Conservation (phyloP, 1,140 invertebrate species). For the Anadara kagoshimensis region DNA sequence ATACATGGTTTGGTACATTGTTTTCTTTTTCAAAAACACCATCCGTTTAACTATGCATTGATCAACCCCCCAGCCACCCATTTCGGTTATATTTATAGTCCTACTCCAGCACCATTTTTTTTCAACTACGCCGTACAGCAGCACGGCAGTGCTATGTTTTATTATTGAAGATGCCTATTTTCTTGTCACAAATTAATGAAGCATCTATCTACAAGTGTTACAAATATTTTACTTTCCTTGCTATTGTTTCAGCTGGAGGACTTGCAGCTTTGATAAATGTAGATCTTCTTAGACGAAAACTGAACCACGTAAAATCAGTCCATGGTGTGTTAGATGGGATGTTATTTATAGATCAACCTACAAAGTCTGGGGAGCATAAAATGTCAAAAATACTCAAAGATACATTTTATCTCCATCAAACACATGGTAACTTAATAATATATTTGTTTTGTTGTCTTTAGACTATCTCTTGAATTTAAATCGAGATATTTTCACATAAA, state of each 20-base stretch:
- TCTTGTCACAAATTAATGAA: too few species aligned
- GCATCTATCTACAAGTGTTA: background rate
- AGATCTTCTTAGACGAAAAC: slow-evolving; percentile 42
- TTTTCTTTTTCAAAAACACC: too few species aligned
- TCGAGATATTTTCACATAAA: too few species aligned
- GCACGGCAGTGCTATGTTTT: too few species aligned
- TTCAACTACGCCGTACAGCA: too few species aligned
- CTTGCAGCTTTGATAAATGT: slow-evolving; percentile 55
- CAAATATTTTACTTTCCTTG: background rate
- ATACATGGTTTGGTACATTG: too few species aligned
- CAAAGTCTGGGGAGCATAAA: slow-evolving; percentile 30
- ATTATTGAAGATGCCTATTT: too few species aligned
- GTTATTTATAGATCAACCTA: slow-evolving; percentile 53
- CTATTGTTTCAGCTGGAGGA: slow-evolving; percentile 48
- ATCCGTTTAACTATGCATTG: too few species aligned
- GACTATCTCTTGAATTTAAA: too few species aligned
- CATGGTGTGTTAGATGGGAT: slow-evolving; percentile 52
- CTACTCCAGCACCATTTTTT: too few species aligned
- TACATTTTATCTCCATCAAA: slow-evolving; percentile 51
- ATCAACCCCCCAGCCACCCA: too few species aligned
- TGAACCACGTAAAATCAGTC: slow-evolving; percentile 48
- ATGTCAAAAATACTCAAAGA: slow-evolving; percentile 48
- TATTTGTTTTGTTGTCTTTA: background rate
- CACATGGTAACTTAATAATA: slow-evolving; percentile 47
- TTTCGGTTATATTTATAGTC: too few species aligned